Conservation (phyloP, 2,888 invertebrate genomes). For the Leucophenga montana region DNA sequence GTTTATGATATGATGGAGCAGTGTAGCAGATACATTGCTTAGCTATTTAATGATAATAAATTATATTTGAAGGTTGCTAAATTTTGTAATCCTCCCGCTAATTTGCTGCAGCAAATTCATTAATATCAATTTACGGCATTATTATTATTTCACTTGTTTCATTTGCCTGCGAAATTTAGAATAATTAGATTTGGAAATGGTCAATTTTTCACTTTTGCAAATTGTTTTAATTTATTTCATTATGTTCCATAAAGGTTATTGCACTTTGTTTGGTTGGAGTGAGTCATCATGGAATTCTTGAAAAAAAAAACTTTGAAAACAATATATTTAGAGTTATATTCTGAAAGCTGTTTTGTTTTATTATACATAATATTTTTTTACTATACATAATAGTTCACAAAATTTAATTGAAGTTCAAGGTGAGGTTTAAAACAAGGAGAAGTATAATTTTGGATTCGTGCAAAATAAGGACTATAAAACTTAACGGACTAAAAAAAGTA, state of each 20-base stretch:
- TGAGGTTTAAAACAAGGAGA: no score
- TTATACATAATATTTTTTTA: no score
- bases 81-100: no score
- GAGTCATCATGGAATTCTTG: no score
- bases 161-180: not conserved
- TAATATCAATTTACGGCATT: not conserved
- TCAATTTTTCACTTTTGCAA: not conserved
- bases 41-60: conserved; percentile 5
- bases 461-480: no score
- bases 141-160: not conserved
- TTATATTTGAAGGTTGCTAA: conserved; percentile 8
- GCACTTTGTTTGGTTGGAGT: not conserved
- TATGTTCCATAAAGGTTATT: not conserved
- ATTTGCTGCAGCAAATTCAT: conserved; percentile 8
- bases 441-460: no score
- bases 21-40: not conserved
- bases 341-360: no score
- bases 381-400: no score
- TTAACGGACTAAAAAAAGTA: no score
- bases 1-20: not conserved
- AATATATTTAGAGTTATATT: no score
- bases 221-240: not conserved
- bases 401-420: no score
- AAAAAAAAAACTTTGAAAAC: no score
- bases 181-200: not conserved